These are phyloP conservation scores for Rhombomys opimus DNA, from an alignment of 2,113 vertebrate genomes.

Conservation along the genomic window DNA sequence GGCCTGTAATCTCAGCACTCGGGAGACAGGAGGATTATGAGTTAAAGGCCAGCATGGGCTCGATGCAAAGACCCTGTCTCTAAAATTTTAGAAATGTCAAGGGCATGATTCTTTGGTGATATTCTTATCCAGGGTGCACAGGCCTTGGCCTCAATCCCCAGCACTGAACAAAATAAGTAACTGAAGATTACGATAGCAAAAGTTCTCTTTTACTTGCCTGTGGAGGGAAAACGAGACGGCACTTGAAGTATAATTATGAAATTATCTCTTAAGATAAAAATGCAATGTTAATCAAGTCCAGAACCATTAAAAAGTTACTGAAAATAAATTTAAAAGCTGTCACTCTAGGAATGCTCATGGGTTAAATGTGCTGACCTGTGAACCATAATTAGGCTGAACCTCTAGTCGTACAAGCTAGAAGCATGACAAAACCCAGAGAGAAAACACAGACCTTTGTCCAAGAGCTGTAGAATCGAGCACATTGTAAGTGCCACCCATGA, in stretches of 20 bases:
- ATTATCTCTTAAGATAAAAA: slow-evolving; percentile 43
- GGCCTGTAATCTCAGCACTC: neutral
- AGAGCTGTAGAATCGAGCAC: slow-evolving; percentile 18
- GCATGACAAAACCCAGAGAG: neutral
- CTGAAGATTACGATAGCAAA: neutral
- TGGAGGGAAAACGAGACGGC: neutral
- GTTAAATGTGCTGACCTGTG: slow-evolving; percentile 49
- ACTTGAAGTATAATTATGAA: neutral
- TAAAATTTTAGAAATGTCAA: neutral
- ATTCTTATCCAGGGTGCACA: too few species aligned
- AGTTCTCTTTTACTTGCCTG: neutral
- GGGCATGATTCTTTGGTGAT: neutral
- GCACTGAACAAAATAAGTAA: neutral
- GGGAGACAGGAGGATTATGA: too few species aligned
- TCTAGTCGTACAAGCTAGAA: neutral
- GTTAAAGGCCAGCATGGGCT: neutral
- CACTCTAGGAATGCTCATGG: neutral
- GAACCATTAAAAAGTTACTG: neutral
- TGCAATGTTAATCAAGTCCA: neutral
- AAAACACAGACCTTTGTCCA: slow-evolving; percentile 60
- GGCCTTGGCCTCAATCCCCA: neutral
- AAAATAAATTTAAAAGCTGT: neutral
- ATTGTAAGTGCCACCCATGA: slow-evolving; percentile 45
- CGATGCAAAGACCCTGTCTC: neutral
- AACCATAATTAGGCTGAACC: neutral